Conservation (phyloP, 2,113 vertebrate species). For the Xiphophorus hellerii region DNA sequence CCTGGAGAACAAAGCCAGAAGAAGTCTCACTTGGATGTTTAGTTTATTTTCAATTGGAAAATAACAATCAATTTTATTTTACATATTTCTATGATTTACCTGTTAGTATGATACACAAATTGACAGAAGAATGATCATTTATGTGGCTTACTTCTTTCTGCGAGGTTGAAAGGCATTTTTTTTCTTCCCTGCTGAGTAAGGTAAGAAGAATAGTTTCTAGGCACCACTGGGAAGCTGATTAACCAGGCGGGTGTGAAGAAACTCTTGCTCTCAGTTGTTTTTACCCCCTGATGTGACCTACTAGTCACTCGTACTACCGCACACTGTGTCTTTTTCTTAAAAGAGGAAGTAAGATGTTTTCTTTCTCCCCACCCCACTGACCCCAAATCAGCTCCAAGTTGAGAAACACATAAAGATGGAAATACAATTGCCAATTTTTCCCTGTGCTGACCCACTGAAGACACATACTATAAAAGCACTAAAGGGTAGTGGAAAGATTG, state of each 20-base stretch:
- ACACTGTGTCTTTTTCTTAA: slow-evolving; percentile 58
- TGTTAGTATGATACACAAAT: background rate
- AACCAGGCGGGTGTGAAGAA: slow-evolving; percentile 62
- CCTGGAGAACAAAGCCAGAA: background rate
- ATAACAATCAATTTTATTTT: background rate
- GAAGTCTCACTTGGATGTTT: background rate
- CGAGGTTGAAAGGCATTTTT: slow-evolving; percentile 51
- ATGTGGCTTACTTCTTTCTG: slow-evolving; percentile 33
- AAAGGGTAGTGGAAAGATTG: too few species aligned
- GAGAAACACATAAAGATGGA: slow-evolving; percentile 3
- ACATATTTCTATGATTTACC: background rate
- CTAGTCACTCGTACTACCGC: slow-evolving; percentile 38
- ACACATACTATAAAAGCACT: too few species aligned
- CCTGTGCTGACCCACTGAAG: background rate
- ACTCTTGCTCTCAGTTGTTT: slow-evolving; percentile 66
- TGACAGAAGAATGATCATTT: slow-evolving; percentile 16
- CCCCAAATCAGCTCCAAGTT: slow-evolving; percentile 10
- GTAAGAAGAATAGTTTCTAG: slow-evolving; percentile 54
- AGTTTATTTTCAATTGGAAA: background rate
- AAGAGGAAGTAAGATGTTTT: slow-evolving; percentile 63
- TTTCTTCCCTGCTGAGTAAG: slow-evolving; percentile 59
- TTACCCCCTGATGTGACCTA: slow-evolving; percentile 68
- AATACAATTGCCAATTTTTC: background rate
- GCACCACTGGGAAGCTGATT: slow-evolving; percentile 69
- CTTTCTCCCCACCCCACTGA: slow-evolving; percentile 5